These are phyloP conservation scores for Macrosiphum euphorbiae DNA, from an alignment of 2,888 invertebrate species.

Conservation along the genomic window DNA sequence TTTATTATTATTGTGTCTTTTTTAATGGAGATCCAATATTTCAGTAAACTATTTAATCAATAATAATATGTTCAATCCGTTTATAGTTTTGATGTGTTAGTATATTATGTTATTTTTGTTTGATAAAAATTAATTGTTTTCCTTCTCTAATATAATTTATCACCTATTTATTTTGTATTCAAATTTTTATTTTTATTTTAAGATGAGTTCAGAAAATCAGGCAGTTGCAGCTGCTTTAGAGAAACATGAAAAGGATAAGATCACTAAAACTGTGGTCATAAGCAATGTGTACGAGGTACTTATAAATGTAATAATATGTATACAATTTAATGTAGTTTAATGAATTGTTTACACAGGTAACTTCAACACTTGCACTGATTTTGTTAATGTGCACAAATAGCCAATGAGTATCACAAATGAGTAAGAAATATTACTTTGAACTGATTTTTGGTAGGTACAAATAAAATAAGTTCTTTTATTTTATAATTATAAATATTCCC, in stretches of 20 bases:
- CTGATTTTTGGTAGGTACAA: constrained; percentile 20
- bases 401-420: not conserved
- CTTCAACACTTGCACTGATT: constrained; percentile 56
- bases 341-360: constrained; percentile 14
- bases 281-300: constrained; percentile 33
- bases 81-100: not conserved
- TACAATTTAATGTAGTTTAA: not conserved
- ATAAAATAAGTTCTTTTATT: not conserved
- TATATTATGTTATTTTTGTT: constrained; percentile 13
- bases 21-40: not conserved
- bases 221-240: constrained; percentile 68
- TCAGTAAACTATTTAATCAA: not conserved
- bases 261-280: constrained; percentile 67
- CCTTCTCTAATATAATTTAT: not conserved
- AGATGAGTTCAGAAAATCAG: constrained; percentile 68
- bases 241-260: constrained; percentile 67
- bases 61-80: not conserved
- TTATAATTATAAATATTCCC: constrained; percentile 34
- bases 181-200: constrained; percentile 26
- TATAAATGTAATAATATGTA: not conserved
- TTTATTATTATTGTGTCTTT: not conserved
- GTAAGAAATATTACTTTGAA: constrained; percentile 7
- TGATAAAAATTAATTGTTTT: not conserved
- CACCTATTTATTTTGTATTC: not conserved
- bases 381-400: constrained; percentile 17